Evolutionary conservation across 2,113 vertebrate species (phyloP), one percentile per base, ranked within the genome.

Genomic region (Phylloscopus trochiloides): DNA sequence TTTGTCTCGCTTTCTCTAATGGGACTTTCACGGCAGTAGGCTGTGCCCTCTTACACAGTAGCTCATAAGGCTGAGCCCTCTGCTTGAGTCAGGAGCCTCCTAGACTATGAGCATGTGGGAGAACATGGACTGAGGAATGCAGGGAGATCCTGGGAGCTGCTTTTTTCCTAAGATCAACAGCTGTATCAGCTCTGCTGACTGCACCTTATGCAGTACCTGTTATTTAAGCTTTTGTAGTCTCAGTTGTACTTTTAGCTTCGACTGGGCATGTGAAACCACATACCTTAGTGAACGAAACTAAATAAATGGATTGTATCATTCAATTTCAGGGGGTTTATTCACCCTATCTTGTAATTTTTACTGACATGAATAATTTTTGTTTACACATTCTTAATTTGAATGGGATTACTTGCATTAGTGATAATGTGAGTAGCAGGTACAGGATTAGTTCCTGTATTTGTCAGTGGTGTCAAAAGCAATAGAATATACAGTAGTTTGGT

Each of bases 361-460:
- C 57, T 94, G 84, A 81, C 84, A 78, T 55, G 65, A 81, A 74
- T 95, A 78, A 85, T 89, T 79, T 83, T 92, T 91, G 91, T 89
- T 95, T 95, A 85, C 45, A 85, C 25, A 1, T 86, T 78, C 76
- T 84, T 95, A 63, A 89, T 95, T 85, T 89, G 76, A 94, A 91
- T 91, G 65, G 73, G 80, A 91, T 95, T 92, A 96, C 73, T 95
- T 87, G 89, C 65, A 65, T 72, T 83, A 87, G 62, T 68, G 57
- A 81, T 95, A 95, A 86, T 59, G 43, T 70, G 75, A 88, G 86
- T 87, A 78, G 66, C 55, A 95, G 65, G 66, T 95, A 86, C 57
- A 91, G 86, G 92, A 92, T 92, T 91, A 95, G 65, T 94, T 95
- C 59, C 68, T 70, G 29, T 93, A 36, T 85, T 95, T 97, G 67